Conservation (phyloP, 2,797 vertebrate species). For the Gouania willdenowi region DNA sequence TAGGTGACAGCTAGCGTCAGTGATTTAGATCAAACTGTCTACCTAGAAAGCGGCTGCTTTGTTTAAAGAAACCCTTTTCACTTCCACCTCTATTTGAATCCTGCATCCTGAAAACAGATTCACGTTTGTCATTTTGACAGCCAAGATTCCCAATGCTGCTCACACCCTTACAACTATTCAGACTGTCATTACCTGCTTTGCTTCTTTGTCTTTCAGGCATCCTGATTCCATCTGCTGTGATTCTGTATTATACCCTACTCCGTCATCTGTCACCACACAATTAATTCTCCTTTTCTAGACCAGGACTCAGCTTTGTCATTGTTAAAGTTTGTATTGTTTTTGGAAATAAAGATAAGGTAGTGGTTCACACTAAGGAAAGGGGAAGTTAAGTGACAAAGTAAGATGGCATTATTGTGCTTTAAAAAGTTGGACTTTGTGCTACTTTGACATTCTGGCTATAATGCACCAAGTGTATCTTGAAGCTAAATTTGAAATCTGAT, state of each 20-base stretch:
- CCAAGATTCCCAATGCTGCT: constrained; percentile 17
- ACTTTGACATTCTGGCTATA: no score
- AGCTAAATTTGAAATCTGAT: no score
- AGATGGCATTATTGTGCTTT: no score
- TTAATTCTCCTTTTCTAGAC: background rate
- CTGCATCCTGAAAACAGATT: constrained; percentile 3
- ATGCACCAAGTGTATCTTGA: no score
- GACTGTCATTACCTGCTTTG: constrained; percentile 29
- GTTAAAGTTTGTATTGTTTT: background rate
- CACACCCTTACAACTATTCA: constrained; percentile 22
- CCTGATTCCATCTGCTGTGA: constrained; percentile 17
- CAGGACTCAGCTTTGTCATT: background rate
- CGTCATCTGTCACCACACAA: constrained; percentile 17
- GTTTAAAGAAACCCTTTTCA: background rate
- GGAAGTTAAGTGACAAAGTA: no score
- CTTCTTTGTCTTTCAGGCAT: constrained; percentile 21
- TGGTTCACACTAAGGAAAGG: no score
- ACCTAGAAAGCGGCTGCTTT: background rate
- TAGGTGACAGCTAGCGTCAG: background rate
- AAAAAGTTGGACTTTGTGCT: background rate
- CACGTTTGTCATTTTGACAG: constrained; percentile 29
- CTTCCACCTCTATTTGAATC: background rate
- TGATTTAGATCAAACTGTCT: background rate
- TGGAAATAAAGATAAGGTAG: no score
- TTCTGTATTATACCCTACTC: constrained; percentile 12